Base-by-base conservation (phyloP, 2,888 invertebrate species). In the Clunio marinus region DNA sequence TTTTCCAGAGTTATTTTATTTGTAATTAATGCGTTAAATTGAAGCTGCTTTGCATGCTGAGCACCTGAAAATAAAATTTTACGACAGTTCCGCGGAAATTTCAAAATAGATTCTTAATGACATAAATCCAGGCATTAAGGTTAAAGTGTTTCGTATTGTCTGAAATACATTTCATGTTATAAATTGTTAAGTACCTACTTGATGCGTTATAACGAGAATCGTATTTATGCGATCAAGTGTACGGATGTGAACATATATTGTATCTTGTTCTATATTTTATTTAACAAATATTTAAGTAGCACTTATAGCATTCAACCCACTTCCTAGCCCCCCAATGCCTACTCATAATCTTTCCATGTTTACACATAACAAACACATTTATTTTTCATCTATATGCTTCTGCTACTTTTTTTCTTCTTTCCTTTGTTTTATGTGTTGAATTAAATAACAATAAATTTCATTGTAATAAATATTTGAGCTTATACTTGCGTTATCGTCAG, bases 401-500 rank as follows among this genome's bases (percentile, higher is more conserved):
- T n/a, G n/a, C n/a, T n/a, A 41, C 41, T 10, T 41, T 41, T n/a
- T n/a, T n/a, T n/a, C n/a, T n/a, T n/a, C n/a, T n/a, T n/a, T n/a
- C n/a, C n/a, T n/a, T 55, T 24, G 25, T 24, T 55, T 24, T 55
- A 24, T 55, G 25, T n/a, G 25, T 24, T 55, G 55, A 55, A 55
- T 55, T 55, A 55, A 55, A 55, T 55, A 55, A 55, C 55, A 24
- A 55, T 55, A 24, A 24, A 55, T 55, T 55, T 22, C 55, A 55
- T 13, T 55, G 55, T 13, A 55, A 55, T 55, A 55, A 55, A 55
- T 55, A 55, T 55, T 55, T 55, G 55, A 55, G 55, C 25, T 13
- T 55, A 22, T 41, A 41, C 41, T 41, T n/a, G 41, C n/a, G n/a
- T n/a, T n/a, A n/a, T n/a, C n/a, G n/a, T n/a, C n/a, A n/a, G n/a